phyloP scores from a whole-genome alignment of 2,888 invertebrate genomes.

The Spilarctia lutea region DNA sequence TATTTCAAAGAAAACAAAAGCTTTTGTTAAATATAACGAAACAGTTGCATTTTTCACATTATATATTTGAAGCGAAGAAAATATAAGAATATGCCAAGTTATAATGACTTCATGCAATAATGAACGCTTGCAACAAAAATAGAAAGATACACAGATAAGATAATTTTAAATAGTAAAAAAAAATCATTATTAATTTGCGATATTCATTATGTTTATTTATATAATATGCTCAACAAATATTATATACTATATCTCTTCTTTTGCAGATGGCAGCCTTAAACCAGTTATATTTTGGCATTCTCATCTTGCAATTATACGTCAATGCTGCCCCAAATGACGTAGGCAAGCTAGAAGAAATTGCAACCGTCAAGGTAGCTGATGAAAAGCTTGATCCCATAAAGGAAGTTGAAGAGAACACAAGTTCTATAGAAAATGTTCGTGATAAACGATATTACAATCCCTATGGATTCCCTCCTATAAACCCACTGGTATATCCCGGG shows the following conservation, averaged over 20 bases:
- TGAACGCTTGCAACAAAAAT: not conserved
- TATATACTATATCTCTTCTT: constrained; percentile 23
- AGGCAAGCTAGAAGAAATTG: constrained; percentile 54
- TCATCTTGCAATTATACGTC: constrained; percentile 61
- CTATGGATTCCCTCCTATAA: constrained; percentile 58
- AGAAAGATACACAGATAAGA: not conserved
- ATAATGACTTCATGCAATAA: not conserved
- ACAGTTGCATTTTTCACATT: not conserved
- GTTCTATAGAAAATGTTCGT: constrained; percentile 54
- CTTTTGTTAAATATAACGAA: constrained; percentile 2
- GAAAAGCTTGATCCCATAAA: constrained; percentile 51
- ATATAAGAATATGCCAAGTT: not conserved
- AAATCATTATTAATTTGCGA: not conserved
- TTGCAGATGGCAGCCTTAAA: constrained; percentile 74
- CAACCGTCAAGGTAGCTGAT: constrained; percentile 46
- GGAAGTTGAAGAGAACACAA: constrained; percentile 47
- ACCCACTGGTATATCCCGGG: constrained; percentile 53
- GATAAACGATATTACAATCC: constrained; percentile 68
- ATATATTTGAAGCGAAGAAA: not conserved
- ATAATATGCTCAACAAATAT: not conserved
- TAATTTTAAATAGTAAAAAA: not conserved
- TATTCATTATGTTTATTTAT: not conserved
- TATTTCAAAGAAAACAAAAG: not conserved
- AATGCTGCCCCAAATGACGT: constrained; percentile 66
- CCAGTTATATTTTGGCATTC: constrained; percentile 55